Evolutionary conservation across 2,113 vertebrate species (phyloP).

Genomic region (Prietella phreatophila): DNA sequence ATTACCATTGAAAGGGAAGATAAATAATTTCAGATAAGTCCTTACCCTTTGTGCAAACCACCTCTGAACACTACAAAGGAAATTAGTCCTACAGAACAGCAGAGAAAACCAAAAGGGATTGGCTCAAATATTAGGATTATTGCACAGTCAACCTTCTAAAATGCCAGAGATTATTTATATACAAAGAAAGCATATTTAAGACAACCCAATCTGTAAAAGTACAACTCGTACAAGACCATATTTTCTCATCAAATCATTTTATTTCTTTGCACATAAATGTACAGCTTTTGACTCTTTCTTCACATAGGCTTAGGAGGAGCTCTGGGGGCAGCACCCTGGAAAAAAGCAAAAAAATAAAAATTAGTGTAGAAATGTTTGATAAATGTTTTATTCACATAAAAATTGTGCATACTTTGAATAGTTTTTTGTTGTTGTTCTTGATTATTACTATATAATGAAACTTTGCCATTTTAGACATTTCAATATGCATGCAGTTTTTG

Average conservation of each 20-base stretch:
- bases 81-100: neutral
- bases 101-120: neutral
- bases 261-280: slow-evolving; percentile 39
- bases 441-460: neutral
- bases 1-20: neutral
- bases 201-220: neutral
- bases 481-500: neutral
- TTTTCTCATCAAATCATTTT: neutral
- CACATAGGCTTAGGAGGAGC: slow-evolving; percentile 80
- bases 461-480: neutral
- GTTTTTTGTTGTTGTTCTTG: neutral
- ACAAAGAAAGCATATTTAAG: neutral
- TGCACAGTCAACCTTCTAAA: neutral
- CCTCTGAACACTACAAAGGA: neutral
- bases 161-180: neutral
- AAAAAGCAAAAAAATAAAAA: neutral
- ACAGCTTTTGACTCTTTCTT: slow-evolving; percentile 44
- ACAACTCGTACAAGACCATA: neutral
- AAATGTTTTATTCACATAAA: too few species aligned
- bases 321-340: slow-evolving; percentile 77
- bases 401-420: neutral
- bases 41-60: neutral
- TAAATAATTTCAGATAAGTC: neutral
- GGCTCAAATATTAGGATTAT: neutral
- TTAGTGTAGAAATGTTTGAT: neutral